Conservation (phyloP, 1,140 invertebrate species). For the Drosophila miranda region DNA sequence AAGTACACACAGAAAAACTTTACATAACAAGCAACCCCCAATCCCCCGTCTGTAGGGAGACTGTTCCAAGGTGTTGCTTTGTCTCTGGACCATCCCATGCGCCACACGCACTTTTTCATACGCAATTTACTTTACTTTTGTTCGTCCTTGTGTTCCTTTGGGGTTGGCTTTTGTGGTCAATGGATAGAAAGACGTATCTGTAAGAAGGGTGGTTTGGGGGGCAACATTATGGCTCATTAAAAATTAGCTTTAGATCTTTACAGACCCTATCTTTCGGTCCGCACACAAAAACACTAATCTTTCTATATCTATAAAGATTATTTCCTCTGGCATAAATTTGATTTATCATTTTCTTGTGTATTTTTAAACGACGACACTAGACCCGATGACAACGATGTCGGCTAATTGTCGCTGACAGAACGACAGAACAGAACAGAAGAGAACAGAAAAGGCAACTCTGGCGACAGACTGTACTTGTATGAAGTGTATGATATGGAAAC, state of each 20-base stretch:
- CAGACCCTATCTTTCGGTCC: constrained; percentile 6
- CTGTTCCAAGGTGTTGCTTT: constrained; percentile 70
- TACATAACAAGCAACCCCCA: constrained; percentile 15
- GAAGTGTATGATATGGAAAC: neutral
- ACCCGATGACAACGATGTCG: constrained; percentile 45
- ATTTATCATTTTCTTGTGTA: constrained; percentile 63
- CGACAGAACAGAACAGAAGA: constrained; percentile 24
- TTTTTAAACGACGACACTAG: constrained; percentile 55
- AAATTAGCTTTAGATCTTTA: constrained; percentile 44
- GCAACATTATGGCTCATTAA: constrained; percentile 20
- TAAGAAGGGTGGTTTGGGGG: no score
- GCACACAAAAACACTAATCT: constrained; percentile 14
- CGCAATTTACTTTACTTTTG: constrained; percentile 62
- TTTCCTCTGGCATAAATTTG: constrained; percentile 67
- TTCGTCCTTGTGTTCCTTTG: constrained; percentile 45
- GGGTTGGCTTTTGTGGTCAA: constrained; percentile 71
- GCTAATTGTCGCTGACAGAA: constrained; percentile 75
- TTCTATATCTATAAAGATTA: constrained; percentile 28
- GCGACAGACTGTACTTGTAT: neutral
- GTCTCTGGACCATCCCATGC: constrained; percentile 31
- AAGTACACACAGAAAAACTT: constrained; percentile 36
- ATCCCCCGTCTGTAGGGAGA: constrained; percentile 17
- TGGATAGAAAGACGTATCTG: neutral
- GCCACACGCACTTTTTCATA: constrained; percentile 63
- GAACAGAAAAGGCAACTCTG: neutral